These are phyloP conservation scores for Pardalotus punctatus DNA, from an alignment of 2,113 vertebrate species.

Conservation along the genomic window DNA sequence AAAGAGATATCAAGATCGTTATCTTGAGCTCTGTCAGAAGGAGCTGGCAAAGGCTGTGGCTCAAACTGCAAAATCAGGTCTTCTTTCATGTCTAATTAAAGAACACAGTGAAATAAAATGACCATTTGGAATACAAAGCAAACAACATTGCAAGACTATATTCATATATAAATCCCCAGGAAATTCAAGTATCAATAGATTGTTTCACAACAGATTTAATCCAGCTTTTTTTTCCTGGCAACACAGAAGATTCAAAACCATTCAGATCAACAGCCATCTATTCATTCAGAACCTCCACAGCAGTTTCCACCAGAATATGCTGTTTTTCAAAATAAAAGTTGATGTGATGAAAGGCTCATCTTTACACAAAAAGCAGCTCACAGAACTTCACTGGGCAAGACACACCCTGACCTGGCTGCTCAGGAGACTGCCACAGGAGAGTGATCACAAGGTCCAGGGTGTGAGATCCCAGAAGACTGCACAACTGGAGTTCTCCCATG, in stretches of 20 bases:
- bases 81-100: constrained; percentile 79
- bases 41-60: constrained; percentile 86
- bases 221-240: background rate
- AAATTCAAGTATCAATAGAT: background rate
- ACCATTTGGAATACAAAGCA: background rate
- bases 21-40: constrained; percentile 74
- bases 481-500: background rate
- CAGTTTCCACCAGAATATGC: background rate
- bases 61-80: constrained; percentile 83
- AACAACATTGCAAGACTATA: background rate
- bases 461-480: background rate
- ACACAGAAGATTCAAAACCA: background rate
- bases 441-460: background rate
- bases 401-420: background rate
- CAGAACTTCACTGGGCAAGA: background rate
- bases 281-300: background rate
- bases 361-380: background rate
- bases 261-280: background rate
- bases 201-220: background rate
- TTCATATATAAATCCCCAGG: background rate
- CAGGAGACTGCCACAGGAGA: background rate
- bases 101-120: background rate
- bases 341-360: background rate
- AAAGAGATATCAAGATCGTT: constrained; percentile 86
- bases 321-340: background rate